Conservation (phyloP, 2,797 vertebrate species). For the Silurus lanzhouensis region DNA sequence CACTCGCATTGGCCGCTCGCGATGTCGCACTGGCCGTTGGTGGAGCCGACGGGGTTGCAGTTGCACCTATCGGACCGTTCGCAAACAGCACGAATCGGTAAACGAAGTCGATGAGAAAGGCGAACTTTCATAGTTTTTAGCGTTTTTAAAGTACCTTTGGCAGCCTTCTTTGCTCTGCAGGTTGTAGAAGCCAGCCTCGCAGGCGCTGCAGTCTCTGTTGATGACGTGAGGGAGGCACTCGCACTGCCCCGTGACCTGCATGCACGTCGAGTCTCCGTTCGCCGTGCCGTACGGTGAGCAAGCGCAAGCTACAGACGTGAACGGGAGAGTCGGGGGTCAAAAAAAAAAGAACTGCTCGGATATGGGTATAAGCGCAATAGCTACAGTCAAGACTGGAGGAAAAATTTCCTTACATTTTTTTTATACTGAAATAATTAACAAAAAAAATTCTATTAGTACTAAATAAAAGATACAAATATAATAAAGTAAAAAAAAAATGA, state of each 20-base stretch:
- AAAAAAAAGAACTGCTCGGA: not conserved
- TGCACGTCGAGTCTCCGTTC: slow-evolving; percentile 78
- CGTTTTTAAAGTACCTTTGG: slow-evolving; percentile 73
- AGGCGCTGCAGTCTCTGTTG: slow-evolving; percentile 85
- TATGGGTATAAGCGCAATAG: too few relatives aligned
- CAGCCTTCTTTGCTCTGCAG: slow-evolving; percentile 87
- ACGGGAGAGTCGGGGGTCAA: not conserved
- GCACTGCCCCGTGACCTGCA: slow-evolving; percentile 89
- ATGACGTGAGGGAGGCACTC: slow-evolving; percentile 84
- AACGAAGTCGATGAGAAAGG: too few relatives aligned
- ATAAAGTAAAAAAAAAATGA: too few relatives aligned
- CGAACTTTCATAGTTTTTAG: not conserved
- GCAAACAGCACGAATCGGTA: not conserved
- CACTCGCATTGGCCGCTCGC: slow-evolving; percentile 89
- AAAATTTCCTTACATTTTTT: too few relatives aligned
- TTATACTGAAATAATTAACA: too few relatives aligned
- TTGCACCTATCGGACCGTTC: slow-evolving; percentile 76
- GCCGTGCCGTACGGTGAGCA: slow-evolving; percentile 83
- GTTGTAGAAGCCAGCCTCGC: slow-evolving; percentile 90
- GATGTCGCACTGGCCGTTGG: slow-evolving; percentile 91
- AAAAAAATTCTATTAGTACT: too few relatives aligned
- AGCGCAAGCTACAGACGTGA: slow-evolving; percentile 77
- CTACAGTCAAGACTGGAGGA: too few relatives aligned
- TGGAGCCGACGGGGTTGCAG: slow-evolving; percentile 89
- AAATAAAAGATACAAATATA: too few relatives aligned